A percentile compares a stretch with the other conserved stretches of the same genome.
These are phyloP conservation scores for Bergia puertoricense DNA, from an alignment of 92 coral and sea anemone genomes.

Conservation along the genomic window DNA sequence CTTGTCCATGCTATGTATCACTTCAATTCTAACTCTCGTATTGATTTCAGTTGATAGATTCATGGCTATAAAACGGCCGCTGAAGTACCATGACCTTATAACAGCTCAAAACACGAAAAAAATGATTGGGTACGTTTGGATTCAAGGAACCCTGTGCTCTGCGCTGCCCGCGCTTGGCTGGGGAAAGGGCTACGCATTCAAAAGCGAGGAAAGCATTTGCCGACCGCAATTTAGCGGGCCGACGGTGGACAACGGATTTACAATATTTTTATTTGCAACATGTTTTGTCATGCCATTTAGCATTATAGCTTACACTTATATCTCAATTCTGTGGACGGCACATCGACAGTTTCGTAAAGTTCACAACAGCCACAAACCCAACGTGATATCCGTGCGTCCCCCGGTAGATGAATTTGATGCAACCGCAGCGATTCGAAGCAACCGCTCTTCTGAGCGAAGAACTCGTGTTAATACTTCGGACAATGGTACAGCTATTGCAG, in stretches of 20 bases:
- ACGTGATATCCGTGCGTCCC: constrained; percentile 39
- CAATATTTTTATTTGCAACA: constrained; percentile 72
- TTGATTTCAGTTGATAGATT: constrained; percentile 82
- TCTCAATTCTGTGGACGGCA: constrained; percentile 83
- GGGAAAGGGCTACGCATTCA: constrained; percentile 73
- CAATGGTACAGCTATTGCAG: constrained; percentile 45
- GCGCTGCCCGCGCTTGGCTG: constrained; percentile 79
- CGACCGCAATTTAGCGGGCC: constrained; percentile 80
- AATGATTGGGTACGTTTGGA: constrained; percentile 71
- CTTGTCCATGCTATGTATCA: constrained; percentile 71
- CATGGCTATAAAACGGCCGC: constrained; percentile 79
- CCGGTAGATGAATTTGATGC: not conserved
- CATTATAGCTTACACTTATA: constrained; percentile 64
- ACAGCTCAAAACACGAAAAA: constrained; percentile 51
- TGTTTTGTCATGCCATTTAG: constrained; percentile 75
- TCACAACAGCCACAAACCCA: constrained; percentile 56
- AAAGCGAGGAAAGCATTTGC: constrained; percentile 69
- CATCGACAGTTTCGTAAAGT: constrained; percentile 81
- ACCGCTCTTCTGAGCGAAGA: constrained; percentile 31
- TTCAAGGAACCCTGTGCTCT: constrained; percentile 69
- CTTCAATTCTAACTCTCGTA: constrained; percentile 77
- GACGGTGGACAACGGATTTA: constrained; percentile 73
- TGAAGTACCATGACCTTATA: constrained; percentile 67
- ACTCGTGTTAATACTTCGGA: constrained; percentile 32
- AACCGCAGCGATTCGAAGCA: constrained; percentile 3